Percentiles rank a stretch among this genome's conserved stretches.
These are phyloP conservation scores for Ochotona curzoniae DNA, from an alignment of 2,113 vertebrate species.

Conservation along the genomic window DNA sequence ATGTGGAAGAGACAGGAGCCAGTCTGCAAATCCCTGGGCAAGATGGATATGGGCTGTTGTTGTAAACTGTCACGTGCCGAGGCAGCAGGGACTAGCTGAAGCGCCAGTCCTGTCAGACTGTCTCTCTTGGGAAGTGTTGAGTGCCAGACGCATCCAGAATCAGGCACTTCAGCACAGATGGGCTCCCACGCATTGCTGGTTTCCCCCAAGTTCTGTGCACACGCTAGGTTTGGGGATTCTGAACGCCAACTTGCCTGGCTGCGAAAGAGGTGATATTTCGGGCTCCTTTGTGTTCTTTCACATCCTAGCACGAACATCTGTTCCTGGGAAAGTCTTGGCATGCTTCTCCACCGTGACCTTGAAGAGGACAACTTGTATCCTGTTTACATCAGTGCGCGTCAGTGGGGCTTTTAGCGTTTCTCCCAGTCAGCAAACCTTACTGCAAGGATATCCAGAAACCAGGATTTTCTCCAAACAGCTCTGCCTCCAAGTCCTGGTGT, in stretches of 20 bases:
- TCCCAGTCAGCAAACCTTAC: not conserved
- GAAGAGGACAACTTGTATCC: not conserved
- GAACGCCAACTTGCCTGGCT: not conserved
- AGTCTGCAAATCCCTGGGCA: not conserved
- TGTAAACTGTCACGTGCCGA: not conserved
- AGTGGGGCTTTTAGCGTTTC: not conserved
- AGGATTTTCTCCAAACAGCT: not conserved
- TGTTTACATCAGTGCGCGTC: not conserved
- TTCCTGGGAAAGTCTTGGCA: not conserved
- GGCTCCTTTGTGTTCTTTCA: not conserved
- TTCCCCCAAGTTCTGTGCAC: not conserved
- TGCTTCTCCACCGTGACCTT: not conserved
- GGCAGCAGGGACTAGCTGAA: not conserved
- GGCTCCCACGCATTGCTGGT: not conserved
- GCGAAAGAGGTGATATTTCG: not conserved
- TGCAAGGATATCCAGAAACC: not conserved
- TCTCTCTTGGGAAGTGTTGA: not conserved
- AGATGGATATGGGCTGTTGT: not conserved
- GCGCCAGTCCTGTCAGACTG: not conserved
- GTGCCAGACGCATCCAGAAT: not conserved
- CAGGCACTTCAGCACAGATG: not conserved
- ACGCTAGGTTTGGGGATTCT: not conserved
- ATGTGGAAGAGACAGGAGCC: not conserved
- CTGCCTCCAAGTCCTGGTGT: not conserved
- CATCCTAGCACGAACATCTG: not conserved